Evolutionary conservation across 2,113 vertebrate species (phyloP).

Genomic region (Heterotilapia buettikoferi): DNA sequence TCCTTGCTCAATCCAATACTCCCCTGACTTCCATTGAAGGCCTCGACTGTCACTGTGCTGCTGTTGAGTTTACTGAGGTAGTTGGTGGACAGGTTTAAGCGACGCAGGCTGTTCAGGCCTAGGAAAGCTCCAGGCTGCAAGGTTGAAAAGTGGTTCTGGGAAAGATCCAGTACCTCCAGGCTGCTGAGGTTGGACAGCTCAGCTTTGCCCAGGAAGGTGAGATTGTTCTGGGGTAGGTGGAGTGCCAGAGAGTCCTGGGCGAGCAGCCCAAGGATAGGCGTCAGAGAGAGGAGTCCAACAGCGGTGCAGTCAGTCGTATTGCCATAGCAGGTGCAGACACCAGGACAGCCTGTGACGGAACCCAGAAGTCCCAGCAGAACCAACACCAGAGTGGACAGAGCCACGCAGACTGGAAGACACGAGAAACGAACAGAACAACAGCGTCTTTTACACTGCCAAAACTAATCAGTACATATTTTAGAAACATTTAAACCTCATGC

Average conservation of each 20-base stretch:
- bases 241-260: conserved; percentile 77
- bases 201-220: conserved; percentile 34
- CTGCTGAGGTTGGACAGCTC: conserved; percentile 46
- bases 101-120: conserved; percentile 76
- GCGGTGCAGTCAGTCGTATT: conserved; percentile 86
- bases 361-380: conserved; percentile 57
- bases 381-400: conserved; percentile 70
- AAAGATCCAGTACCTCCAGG: conserved; percentile 65
- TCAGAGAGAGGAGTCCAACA: conserved; percentile 74
- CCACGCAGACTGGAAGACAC: conserved; percentile 29
- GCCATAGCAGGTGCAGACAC: conserved; percentile 80
- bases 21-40: conserved; percentile 71
- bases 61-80: conserved; percentile 78
- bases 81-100: conserved; percentile 90
- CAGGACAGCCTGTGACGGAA: conserved; percentile 77
- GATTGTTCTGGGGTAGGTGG: conserved; percentile 77
- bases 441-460: background rate
- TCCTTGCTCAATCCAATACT: conserved; percentile 74
- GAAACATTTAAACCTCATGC: background rate
- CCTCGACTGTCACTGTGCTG: conserved; percentile 69
- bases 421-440: background rate
- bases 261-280: conserved; percentile 67
- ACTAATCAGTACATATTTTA: background rate
- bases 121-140: conserved; percentile 78
- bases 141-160: conserved; percentile 79